Percentiles rank a stretch among this genome's conserved stretches.
phyloP scores from a whole-genome alignment of 30 jellyfish, hydroid and myxozoan genomes.

The Cassiopea xamachana region DNA sequence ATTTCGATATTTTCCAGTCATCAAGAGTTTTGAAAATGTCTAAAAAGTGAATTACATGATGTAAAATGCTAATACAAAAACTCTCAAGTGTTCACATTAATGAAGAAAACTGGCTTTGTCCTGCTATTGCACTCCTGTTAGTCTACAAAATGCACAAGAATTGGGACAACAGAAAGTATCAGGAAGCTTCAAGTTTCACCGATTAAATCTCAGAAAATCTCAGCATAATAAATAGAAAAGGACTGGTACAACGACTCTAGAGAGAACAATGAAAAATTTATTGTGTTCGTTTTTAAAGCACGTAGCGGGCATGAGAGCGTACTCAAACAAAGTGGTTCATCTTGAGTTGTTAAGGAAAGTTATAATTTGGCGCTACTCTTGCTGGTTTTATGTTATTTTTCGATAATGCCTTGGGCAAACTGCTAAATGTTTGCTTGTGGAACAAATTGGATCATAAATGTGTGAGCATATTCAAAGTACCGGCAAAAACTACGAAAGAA shows the following conservation, averaged over 20 bases:
- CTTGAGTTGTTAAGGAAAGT: too few relatives aligned
- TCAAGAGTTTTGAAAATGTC: too few relatives aligned
- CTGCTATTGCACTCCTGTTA: too few relatives aligned
- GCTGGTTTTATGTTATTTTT: neutral
- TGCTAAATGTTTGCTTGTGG: slow-evolving; percentile 30
- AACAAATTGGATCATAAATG: slow-evolving; percentile 18
- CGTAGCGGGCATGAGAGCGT: slow-evolving; percentile 35
- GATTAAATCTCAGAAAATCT: too few relatives aligned
- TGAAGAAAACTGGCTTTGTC: too few relatives aligned
- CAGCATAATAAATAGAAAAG: neutral
- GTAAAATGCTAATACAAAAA: too few relatives aligned
- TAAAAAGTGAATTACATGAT: too few relatives aligned
- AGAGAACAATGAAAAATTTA: slow-evolving; percentile 1
- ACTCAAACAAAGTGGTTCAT: neutral
- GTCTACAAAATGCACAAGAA: too few relatives aligned
- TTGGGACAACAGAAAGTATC: too few relatives aligned
- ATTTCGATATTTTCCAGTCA: too few relatives aligned
- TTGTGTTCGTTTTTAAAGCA: slow-evolving; percentile 1
- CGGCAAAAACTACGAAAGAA: neutral
- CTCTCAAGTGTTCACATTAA: too few relatives aligned
- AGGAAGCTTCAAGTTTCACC: too few relatives aligned
- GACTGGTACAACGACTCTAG: neutral
- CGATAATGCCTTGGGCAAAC: slow-evolving; percentile 31
- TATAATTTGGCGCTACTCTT: neutral
- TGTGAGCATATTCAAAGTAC: slow-evolving; percentile 31